These are phyloP conservation scores for Pollenia labialis DNA, from an alignment of 2,888 invertebrate species.

Conservation along the genomic window DNA sequence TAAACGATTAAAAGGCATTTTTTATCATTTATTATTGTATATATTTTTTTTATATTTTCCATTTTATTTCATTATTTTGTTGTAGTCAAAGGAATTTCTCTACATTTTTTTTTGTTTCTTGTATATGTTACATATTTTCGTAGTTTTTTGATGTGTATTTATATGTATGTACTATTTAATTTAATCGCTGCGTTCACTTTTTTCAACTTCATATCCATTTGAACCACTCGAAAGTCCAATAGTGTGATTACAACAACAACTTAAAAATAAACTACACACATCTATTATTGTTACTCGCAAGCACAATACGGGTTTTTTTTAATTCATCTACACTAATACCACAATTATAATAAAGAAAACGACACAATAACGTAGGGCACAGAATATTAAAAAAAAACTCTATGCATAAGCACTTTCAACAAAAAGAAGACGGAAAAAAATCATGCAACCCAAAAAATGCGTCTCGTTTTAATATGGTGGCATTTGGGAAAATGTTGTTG, in stretches of 20 bases:
- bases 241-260: constrained; percentile 52
- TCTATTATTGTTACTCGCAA: constrained; percentile 58
- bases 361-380: background rate
- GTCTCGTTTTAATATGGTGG: constrained; percentile 58
- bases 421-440: constrained; percentile 41
- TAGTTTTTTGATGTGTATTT: constrained; percentile 39
- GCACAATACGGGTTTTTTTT: constrained; percentile 58
- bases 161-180: constrained; percentile 19
- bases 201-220: constrained; percentile 58
- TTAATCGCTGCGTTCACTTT: constrained; percentile 68
- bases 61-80: constrained; percentile 48
- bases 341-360: constrained; percentile 52
- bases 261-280: constrained; percentile 56
- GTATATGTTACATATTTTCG: constrained; percentile 65
- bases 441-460: constrained; percentile 71
- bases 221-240: constrained; percentile 61
- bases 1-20: constrained; percentile 1
- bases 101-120: constrained; percentile 63
- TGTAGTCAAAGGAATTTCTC: constrained; percentile 68
- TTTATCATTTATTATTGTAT: constrained; percentile 51
- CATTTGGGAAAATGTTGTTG: constrained; percentile 23
- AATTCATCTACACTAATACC: constrained; percentile 70
- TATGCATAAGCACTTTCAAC: constrained; percentile 58
- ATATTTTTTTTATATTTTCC: constrained; percentile 57
- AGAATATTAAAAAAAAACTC: constrained; percentile 26